phyloP scores from a whole-genome alignment of 1,140 invertebrate genomes.

The Calliopsis andreniformis region DNA sequence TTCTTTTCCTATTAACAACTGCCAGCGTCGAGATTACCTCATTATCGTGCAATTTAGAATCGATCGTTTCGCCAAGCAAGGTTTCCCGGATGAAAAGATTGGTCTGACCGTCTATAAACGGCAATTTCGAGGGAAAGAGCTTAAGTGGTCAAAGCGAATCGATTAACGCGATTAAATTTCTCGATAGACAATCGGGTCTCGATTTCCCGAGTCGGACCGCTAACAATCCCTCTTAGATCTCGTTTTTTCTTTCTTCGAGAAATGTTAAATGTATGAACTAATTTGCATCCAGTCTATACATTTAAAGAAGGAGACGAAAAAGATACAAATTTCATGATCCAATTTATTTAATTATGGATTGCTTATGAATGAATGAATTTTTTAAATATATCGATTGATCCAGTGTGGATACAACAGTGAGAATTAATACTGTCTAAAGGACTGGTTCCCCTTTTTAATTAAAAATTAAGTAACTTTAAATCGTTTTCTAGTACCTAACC shows the following conservation, averaged over 20 bases:
- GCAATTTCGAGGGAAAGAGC: conserved; percentile 10
- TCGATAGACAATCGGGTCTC: conserved; percentile 6
- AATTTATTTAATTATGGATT: too few species aligned
- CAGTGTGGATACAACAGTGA: too few species aligned
- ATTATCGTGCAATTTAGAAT: conserved; percentile 23
- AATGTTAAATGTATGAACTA: too few species aligned
- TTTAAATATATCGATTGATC: too few species aligned
- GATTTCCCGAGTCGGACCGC: background rate
- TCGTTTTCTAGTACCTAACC: too few species aligned
- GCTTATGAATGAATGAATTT: too few species aligned
- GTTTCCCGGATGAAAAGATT: background rate
- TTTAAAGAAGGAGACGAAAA: too few species aligned
- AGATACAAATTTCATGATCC: too few species aligned
- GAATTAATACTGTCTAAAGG: too few species aligned
- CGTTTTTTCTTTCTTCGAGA: background rate
- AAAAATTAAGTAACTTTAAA: too few species aligned
- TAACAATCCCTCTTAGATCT: background rate
- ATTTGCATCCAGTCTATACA: background rate
- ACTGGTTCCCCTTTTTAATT: too few species aligned
- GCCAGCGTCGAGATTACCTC: background rate
- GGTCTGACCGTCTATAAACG: background rate
- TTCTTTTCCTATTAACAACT: too few species aligned
- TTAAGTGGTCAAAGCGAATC: background rate
- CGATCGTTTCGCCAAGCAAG: background rate
- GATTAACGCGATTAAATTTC: conserved; percentile 23